phyloP scores from a whole-genome alignment of 2,888 invertebrate genomes.

The Omphaloscelis lunosa region DNA sequence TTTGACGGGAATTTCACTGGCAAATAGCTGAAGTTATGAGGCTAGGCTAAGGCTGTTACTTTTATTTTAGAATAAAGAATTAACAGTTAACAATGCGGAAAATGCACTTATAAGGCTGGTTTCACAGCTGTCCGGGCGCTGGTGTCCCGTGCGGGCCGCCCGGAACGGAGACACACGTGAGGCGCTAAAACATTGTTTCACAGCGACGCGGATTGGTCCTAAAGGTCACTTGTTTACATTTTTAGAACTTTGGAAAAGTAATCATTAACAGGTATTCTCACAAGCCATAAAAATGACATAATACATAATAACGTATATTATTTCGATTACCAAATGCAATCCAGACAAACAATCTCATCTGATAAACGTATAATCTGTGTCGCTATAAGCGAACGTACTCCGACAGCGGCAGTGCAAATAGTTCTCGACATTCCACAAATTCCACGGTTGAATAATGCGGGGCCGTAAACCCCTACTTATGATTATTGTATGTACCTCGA shows the following conservation, averaged over 20 bases:
- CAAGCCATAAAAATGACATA: neutral
- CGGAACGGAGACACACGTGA: too few species aligned
- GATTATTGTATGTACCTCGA: constrained; percentile 56
- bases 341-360: constrained; percentile 6
- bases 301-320: neutral
- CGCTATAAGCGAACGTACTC: constrained; percentile 29
- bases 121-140: too few species aligned
- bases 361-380: constrained; percentile 36
- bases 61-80: too few species aligned
- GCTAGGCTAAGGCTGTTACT: too few species aligned
- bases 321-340: neutral
- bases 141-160: too few species aligned
- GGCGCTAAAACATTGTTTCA: too few species aligned
- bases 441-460: constrained; percentile 54
- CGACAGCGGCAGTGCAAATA: constrained; percentile 52
- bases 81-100: neutral
- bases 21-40: too few species aligned
- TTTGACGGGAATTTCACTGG: too few species aligned
- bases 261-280: neutral
- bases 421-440: constrained; percentile 58
- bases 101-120: neutral
- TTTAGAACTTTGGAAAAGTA: neutral
- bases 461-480: constrained; percentile 55
- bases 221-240: neutral
- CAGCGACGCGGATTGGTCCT: too few species aligned